Evolutionary conservation across 2,888 invertebrate species (phyloP).

Genomic region (Nomada goodeniana): DNA sequence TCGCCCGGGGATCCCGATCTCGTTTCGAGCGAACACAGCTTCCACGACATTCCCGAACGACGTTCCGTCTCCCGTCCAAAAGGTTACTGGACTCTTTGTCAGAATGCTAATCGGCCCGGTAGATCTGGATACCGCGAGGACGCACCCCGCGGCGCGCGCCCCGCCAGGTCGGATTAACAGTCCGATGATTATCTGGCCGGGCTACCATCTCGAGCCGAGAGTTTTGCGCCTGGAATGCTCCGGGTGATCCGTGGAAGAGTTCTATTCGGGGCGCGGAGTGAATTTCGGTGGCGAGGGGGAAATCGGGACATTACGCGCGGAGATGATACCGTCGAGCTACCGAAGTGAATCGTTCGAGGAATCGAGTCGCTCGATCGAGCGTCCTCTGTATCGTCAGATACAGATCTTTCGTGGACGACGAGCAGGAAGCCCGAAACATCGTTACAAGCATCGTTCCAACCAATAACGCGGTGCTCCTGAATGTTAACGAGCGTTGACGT

Average conservation of each 20-base stretch:
- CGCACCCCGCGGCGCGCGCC: constrained; percentile 46
- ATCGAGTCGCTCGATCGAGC: too few species aligned
- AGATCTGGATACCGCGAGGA: constrained; percentile 55
- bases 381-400: too few species aligned
- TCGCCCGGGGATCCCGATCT: constrained; percentile 56
- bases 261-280: not conserved
- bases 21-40: constrained; percentile 49
- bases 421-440: too few species aligned
- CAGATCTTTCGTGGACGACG: too few species aligned
- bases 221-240: constrained; percentile 12
- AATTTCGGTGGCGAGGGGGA: not conserved
- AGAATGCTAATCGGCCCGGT: constrained; percentile 56
- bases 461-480: too few species aligned
- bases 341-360: too few species aligned
- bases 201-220: constrained; percentile 41
- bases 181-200: constrained; percentile 56
- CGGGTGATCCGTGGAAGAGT: constrained; percentile 7
- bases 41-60: constrained; percentile 49
- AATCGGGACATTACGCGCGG: too few species aligned
- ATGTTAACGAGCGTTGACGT: too few species aligned
- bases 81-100: constrained; percentile 43
- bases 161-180: constrained; percentile 32
- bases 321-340: too few species aligned
- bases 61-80: constrained; percentile 32
- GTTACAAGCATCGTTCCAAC: too few species aligned